Base-by-base conservation (phyloP, 1,140 invertebrate species). In the Aphelenchoides besseyi region DNA sequence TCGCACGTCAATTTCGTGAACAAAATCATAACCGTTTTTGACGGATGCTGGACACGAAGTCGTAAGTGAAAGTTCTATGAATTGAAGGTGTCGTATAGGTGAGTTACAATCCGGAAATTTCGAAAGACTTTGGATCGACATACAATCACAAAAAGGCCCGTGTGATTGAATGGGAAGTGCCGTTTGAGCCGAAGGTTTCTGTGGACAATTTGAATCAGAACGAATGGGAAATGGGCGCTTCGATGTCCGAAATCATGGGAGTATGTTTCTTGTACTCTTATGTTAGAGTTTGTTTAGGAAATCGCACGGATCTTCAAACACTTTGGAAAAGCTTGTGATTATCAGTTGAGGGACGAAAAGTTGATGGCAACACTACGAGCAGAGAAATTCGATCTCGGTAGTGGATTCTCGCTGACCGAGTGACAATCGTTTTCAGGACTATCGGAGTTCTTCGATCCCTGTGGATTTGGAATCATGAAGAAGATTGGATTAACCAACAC, bases 311-410 rank as follows among this genome's bases (percentile, higher is more conserved):
- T 59, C 18, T 59, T 59, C 55, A 5, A 33, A 23, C 55, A 59
- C 18, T 59, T 59, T 23, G 55, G 5, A 5, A 5, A 23, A 5
- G 5, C 55, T 33, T 59, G 55, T 33, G 55, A 59, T 59, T 23
- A 59, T 33, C 55, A 59, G 18, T 18, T 59, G 5, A 8, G 26
- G 12, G 63, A 66, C 63, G 63, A 66, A 53, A 3, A 70, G 23
- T 29, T 69, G 2, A 69, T 69, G 23, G 67, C 70, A 1, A 0
- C 70, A 5, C 64, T 69, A 62, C n/a, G 67, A n/a, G 32, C 70
- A 3, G 67, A 69, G 64, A 68, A 71, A 26, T 69, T 69, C 3
- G 67, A 69, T 69, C 18, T 69, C 1, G 67, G 61, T n/a, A n/a
- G n/a, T n/a, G n/a, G n/a, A n/a, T n/a, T n/a, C n/a, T n/a, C n/a